Evolutionary conservation across 2,797 vertebrate genomes (phyloP), one percentile per base, ranked within the genome.

Genomic region (Galago senegalensis): DNA sequence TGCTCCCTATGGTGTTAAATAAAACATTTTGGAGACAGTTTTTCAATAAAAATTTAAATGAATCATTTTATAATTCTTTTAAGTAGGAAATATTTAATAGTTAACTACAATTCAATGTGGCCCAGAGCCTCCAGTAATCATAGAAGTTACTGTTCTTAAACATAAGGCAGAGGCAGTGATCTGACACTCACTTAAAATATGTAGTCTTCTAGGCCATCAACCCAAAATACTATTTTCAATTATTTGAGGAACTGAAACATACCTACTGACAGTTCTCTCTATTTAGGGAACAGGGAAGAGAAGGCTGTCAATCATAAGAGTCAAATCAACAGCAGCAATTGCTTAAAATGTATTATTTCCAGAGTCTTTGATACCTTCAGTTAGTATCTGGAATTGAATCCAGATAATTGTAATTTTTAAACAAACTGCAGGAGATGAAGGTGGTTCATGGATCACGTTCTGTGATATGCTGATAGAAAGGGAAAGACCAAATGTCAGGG

Each of bases 11-110:
- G 92, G 65, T 60, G 72, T 25, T 82, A 70, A 93, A 93, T 53
- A 75, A 86, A 88, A 95, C 11, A 82, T 40, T 87, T 85, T 84
- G 13, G 53, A 91, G 60, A 80, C 3, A 75, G 23, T 2, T 80
- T 95, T 91, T 87, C 13, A n/a, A 61, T 85, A 70, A 82, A 96
- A 94, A 87, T 31, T 49, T 18, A 37, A 73, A 83, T 72, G 34
- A 70, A 70, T 21, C 2, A 70, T 72, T 72, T 72, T 40, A 40
- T n/a, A 67, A 67, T 77, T 16, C 29, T 53, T 91, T 85, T 63
- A 91, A 43, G 27, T 37, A 69, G 23, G 63, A 77, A 89, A 61
- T 65, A 23, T 58, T 87, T 76, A 37, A 60, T 29, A 58, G 46
- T 56, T 29, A 94, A 58, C 16, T 40, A 58, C 29, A 85, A 53